Evolutionary conservation across 1,140 invertebrate genomes (phyloP), one percentile per base, ranked within the genome.

Genomic region (Plutomurus gul): DNA sequence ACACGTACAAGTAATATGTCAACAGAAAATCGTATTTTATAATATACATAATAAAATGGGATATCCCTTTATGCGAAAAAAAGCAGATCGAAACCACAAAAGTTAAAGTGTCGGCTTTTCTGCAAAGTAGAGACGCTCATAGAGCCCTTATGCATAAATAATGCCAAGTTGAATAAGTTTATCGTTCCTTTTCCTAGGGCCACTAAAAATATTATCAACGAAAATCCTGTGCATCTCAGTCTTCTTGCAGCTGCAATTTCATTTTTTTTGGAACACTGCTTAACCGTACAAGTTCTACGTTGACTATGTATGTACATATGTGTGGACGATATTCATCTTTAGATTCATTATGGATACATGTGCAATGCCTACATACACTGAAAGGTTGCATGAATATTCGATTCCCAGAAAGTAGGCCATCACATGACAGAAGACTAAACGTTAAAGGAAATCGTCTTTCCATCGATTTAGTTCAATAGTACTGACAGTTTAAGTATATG

Each of bases 31-130:
- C 56, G 7, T 65, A 65, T 33, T 33, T 33, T 27, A 65, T 65
- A 65, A 65, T 65, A n/a, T n/a, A n/a, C 56, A 65, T 33, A 65
- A 65, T 33, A 65, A 65, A 65, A 65, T 65, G 36, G 56, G 36
- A 43, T 33, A 65, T 65, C 56, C 56, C 56, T 65, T 36, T 33
- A 11, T 25, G 27, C 30, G 30, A 11, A 60, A n/a, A 65, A 65
- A 65, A 65, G 36, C 27, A 65, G 27, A 65, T 65, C 27, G 27
- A 65, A 65, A 65, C 56, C 56, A 30, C 56, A 65, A 65, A 65
- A 65, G 56, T 65, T 30, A 65, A 65, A 65, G 56, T 65, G 56
- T 33, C 56, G 56, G 56, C 27, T 27, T 65, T 65, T 65, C 25
- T 65, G 30, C 56, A 65, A 65, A 65, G 56, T 65, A 30, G 56